A percentile compares a stretch with the other conserved stretches of the same genome.
phyloP scores from a whole-genome alignment of 2,888 invertebrate species.

The Lordiphosa fenestrarum region DNA sequence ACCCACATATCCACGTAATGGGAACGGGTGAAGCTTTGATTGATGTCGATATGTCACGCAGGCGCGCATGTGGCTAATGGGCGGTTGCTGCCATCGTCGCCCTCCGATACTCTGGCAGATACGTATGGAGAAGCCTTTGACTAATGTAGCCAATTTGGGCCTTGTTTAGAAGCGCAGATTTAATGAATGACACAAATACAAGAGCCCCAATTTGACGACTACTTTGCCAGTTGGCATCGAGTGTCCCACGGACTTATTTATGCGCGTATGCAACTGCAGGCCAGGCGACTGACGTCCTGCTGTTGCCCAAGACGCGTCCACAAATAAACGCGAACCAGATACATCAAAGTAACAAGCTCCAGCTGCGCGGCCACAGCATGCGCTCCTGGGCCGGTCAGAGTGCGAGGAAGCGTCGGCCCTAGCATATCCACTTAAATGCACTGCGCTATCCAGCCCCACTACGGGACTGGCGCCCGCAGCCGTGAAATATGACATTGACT shows the following conservation, averaged over 20 bases:
- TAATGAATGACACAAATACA: conserved; percentile 25
- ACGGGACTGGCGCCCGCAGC: conserved; percentile 59
- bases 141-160: conserved; percentile 66
- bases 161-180: conserved; percentile 29
- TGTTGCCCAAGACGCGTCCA: conserved; percentile 59
- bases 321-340: conserved; percentile 76
- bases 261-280: conserved; percentile 5
- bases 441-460: conserved; percentile 21
- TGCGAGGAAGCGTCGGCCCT: conserved; percentile 14
- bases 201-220: too few relatives aligned
- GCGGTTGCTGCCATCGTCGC: conserved; percentile 38
- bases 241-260: conserved; percentile 1
- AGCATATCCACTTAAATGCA: conserved; percentile 24
- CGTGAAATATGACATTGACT: conserved; percentile 69
- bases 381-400: conserved; percentile 23
- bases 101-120: conserved; percentile 15
- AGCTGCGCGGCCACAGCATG: conserved; percentile 67
- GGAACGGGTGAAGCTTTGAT: conserved; percentile 77
- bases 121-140: conserved; percentile 74
- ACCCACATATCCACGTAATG: conserved; percentile 20
- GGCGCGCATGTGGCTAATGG: conserved; percentile 79
- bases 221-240: too few relatives aligned
- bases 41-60: conserved; percentile 78
- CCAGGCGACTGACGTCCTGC: conserved; percentile 50
- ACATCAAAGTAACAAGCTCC: conserved; percentile 78